These are phyloP conservation scores for Dendrocincla fuliginosa DNA, from an alignment of 2,797 vertebrate genomes.

Conservation along the genomic window DNA sequence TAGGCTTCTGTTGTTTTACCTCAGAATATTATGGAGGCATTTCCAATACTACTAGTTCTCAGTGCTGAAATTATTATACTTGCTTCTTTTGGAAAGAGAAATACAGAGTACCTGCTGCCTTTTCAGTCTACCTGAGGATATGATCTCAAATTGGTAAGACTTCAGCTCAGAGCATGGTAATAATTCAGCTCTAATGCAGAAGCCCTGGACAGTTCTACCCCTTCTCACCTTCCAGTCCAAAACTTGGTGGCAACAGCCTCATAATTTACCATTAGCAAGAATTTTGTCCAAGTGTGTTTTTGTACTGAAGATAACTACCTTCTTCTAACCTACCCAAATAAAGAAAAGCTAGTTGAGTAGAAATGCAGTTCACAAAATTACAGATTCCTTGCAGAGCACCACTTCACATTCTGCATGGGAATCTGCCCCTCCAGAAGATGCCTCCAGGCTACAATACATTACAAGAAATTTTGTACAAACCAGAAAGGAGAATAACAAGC, in stretches of 20 bases:
- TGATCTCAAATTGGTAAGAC: not conserved
- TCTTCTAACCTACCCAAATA: not conserved
- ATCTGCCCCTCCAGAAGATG: not conserved
- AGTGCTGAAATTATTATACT: not conserved
- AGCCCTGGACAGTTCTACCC: not conserved
- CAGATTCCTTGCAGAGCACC: not conserved
- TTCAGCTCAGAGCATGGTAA: not conserved
- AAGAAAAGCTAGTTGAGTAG: not conserved
- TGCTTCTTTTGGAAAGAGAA: not conserved
- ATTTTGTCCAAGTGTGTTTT: not conserved
- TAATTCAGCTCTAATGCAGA: not conserved
- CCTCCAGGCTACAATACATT: not conserved
- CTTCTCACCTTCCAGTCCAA: not conserved
- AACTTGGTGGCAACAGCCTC: not conserved
- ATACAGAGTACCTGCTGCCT: not conserved
- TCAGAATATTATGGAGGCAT: not conserved
- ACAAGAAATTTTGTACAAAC: not conserved
- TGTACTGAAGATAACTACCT: not conserved
- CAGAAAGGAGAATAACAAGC: not conserved
- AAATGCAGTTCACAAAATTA: not conserved
- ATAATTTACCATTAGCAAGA: not conserved
- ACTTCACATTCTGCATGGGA: not conserved
- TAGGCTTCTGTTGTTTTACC: slow-evolving; percentile 20
- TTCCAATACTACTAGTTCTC: not conserved
- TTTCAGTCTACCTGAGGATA: not conserved